Base-by-base conservation (phyloP, 2,888 invertebrate species). In the Microctonus hyperodae region DNA sequence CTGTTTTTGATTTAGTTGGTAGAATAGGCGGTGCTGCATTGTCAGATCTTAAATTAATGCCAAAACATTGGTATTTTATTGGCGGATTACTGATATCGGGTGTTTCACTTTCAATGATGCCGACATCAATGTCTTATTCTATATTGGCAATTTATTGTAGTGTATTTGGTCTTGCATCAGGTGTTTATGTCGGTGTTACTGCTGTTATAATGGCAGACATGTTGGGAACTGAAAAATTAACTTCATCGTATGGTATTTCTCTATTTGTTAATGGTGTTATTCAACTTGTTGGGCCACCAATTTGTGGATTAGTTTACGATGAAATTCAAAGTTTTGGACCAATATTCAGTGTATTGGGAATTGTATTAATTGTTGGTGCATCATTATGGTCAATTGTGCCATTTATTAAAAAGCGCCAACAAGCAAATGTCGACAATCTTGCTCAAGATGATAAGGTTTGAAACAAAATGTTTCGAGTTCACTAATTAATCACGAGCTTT, bases 191-290 rank as follows among this genome's bases (percentile, higher is more conserved):
- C 0, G 95, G 95, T 3, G 91, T 95, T 13, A 94, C 94, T 0
- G 94, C 95, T 0, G 90, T 95, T 44, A 93, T 94, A 3, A 93
- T 95, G 92, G 93, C 94, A 0, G 94, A 95, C 78, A 90, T 94
- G 90, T 80, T 95, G 6, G 95, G 95, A 0, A 91, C 92, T 0
- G 94, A 95, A 73, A 87, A 92, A n/a, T 83, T 95, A 0, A 93
- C 94, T 78, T 93, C 94, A 0, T 93, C 94, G 0, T 95, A 94
- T 75, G 95, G 95, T 0, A 93, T 95, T 33, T 93, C 94, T 72
- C 85, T 95, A 33, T 94, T 95, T 75, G 89, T 94, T 11, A 95
- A 94, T 75, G 95, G 95, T 1, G 88, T 95, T 58, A 82, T 94
- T 23, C 95, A 95, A 81, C 81, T 95, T 51, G 84, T 93, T 1